phyloP scores from a whole-genome alignment of 2,797 vertebrate species.

The Arnoldichthys spilopterus region DNA sequence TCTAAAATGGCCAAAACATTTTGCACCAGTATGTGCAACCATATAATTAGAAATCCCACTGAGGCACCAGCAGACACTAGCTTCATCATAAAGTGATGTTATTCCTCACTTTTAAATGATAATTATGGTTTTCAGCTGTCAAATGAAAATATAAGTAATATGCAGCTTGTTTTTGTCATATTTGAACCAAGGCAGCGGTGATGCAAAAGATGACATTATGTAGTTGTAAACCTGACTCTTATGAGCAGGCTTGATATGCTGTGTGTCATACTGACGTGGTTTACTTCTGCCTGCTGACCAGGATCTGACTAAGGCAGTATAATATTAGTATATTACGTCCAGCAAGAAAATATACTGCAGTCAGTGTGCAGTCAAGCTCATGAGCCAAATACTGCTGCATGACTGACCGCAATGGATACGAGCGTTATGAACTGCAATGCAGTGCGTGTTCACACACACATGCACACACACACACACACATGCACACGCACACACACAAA shows the following conservation, averaged over 20 bases:
- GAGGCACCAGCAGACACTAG: too few relatives aligned
- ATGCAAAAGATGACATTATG: not conserved
- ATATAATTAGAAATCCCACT: too few relatives aligned
- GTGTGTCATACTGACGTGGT: not conserved
- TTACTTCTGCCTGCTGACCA: not conserved
- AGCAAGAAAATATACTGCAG: not conserved
- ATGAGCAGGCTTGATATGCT: not conserved
- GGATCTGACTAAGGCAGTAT: not conserved
- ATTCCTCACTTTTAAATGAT: too few relatives aligned
- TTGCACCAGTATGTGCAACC: too few relatives aligned
- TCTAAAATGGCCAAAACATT: too few relatives aligned
- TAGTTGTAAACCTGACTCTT: too few relatives aligned
- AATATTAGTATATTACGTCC: not conserved
- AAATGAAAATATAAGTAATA: not conserved
- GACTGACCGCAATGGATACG: conserved; percentile 2
- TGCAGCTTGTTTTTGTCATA: not conserved
- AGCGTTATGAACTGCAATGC: not conserved
- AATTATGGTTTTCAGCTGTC: not conserved
- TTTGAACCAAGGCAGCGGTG: not conserved
- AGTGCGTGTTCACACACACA: not conserved
- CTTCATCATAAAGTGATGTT: too few relatives aligned
- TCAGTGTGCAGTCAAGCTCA: not conserved
- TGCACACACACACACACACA: not conserved
- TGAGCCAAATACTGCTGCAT: conserved; percentile 11
- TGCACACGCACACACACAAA: not conserved